These are phyloP conservation scores for Eueremaeus valkanovi DNA, from an alignment of 2,888 invertebrate genomes.

Conservation along the genomic window DNA sequence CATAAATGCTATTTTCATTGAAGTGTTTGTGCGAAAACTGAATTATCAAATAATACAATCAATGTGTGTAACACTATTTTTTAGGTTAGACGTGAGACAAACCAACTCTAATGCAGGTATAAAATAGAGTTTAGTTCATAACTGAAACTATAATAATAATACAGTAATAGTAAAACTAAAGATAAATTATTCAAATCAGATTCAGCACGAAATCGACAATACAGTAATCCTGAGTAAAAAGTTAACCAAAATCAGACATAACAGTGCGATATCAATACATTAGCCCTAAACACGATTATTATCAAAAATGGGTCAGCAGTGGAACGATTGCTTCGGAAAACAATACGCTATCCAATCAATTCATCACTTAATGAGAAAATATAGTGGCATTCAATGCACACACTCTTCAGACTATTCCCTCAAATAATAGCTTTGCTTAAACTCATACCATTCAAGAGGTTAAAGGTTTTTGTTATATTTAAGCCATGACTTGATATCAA, in stretches of 20 bases:
- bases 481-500: no score
- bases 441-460: not conserved
- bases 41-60: not conserved
- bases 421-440: not conserved
- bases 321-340: conserved; percentile 13
- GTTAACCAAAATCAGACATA: not conserved
- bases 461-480: no score
- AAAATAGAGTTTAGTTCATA: not conserved
- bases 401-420: no score
- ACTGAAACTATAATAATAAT: not conserved
- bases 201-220: conserved; percentile 23
- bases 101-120: not conserved
- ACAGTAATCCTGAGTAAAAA: not conserved
- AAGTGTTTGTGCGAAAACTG: not conserved
- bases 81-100: conserved; percentile 24
- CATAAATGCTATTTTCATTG: not conserved
- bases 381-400: conserved; percentile 19
- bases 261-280: conserved; percentile 19
- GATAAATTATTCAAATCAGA: conserved; percentile 27
- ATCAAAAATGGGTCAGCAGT: conserved; percentile 16
- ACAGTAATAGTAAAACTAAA: not conserved
- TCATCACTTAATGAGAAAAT: conserved; percentile 21
- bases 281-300: not conserved
- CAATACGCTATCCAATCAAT: conserved; percentile 21
- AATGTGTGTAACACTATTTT: conserved; percentile 13